phyloP scores from a whole-genome alignment of 1,140 invertebrate genomes.

The Anastrepha ludens region DNA sequence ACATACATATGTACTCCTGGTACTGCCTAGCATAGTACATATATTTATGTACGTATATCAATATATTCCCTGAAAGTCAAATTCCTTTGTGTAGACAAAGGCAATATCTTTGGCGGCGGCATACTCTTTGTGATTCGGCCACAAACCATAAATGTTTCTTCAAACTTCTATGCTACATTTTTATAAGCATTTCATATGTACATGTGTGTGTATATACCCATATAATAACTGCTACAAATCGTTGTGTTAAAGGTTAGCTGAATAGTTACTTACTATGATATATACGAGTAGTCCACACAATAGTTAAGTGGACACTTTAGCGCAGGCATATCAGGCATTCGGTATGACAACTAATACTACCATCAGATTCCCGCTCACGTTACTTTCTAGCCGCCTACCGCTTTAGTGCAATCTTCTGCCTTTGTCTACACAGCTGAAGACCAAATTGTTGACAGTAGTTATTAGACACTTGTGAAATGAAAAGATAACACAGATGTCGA shows the following conservation, averaged over 20 bases:
- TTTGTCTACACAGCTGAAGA: conserved; percentile 24
- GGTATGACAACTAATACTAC: not conserved
- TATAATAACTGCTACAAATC: not conserved
- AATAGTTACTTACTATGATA: not conserved
- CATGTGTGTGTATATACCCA: not conserved
- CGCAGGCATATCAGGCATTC: not conserved
- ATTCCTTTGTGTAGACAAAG: not conserved
- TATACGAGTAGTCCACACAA: not conserved
- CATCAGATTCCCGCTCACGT: not conserved
- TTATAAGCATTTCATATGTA: not conserved
- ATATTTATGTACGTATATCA: not conserved
- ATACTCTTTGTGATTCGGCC: not conserved
- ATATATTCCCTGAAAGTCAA: not conserved
- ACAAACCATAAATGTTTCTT: not conserved
- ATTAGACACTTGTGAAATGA: conserved; percentile 51
- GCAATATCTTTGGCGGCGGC: not conserved
- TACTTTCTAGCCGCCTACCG: not conserved
- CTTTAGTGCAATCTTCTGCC: not conserved
- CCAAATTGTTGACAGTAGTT: conserved; percentile 48
- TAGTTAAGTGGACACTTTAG: conserved; percentile 28
- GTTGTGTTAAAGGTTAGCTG: conserved; percentile 23
- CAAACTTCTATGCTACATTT: not conserved
- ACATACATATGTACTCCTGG: no score
- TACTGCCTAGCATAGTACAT: not conserved
- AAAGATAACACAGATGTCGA: conserved; percentile 46